Evolutionary conservation across 2,888 invertebrate genomes (phyloP), one percentile per base, ranked within the genome.

Genomic region (Drepanosiphum platanoidis): DNA sequence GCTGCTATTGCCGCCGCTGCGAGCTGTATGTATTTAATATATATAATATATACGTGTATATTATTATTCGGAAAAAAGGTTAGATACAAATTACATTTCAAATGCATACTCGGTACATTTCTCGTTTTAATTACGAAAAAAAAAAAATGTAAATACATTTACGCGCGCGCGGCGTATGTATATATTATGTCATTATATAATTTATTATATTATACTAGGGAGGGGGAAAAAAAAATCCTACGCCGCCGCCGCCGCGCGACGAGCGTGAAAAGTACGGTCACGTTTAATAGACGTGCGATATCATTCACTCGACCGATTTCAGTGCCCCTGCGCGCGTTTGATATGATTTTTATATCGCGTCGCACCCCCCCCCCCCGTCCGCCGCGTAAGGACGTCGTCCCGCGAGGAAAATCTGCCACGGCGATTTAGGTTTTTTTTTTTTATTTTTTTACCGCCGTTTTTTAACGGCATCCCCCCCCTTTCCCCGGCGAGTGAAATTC

Each of bases 71-170:
- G 0, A 64, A 36, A 39, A 77, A 64, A 77, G 27, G 36, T 58
- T 75, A 15, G 30, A 77, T 77, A 61, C 61, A 39, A 39, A 77
- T 77, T 77, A 77, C 39, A 64, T 77, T 36, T 77, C 39, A 36
- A 77, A 64, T 11, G 22, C 39, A 39, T 30, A 22, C 36, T 27
- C 36, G 15, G 22, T 22, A 52, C 15, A 15, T 58, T 75, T 36
- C 18, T 58, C 27, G 39, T 77, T 77, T 77, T 77, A 77, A 77
- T 77, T 30, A 77, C 39, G 11, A 39, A 39, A 4, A 34, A 22
- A 72, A 72, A 74, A 52, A 52, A 11, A 30, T 22, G 32, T n/a
- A n/a, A n/a, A n/a, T n/a, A n/a, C n/a, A n/a, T n/a, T n/a, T n/a
- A n/a, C n/a, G n/a, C n/a, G n/a, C n/a, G n/a, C n/a, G 18, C 68